Base-by-base conservation (phyloP, 2,113 vertebrate species). In the Colistium nudipinnis region DNA sequence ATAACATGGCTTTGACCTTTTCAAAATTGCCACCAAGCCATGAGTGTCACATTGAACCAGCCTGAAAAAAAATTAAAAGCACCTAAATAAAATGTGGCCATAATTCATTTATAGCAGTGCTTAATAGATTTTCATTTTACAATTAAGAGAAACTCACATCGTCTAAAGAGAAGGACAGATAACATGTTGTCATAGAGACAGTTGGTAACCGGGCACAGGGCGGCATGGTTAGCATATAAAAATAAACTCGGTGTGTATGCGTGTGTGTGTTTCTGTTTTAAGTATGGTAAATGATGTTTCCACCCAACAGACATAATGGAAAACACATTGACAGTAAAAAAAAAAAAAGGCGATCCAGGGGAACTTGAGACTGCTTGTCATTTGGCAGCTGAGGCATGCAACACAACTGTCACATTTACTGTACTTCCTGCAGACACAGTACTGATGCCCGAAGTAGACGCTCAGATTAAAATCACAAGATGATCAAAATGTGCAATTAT, bases 231-330 rank as follows among this genome's bases (percentile, higher is more conserved):
- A 35, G 30, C 16, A 60, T 48, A 36, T 44, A 35, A 6, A 60
- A 61, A 38, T 31, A 25, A 24, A 12, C 19, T 64, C 27, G 28
- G 33, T 31, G 39, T 22, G 41, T 39, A 41, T 68, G 35, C 27
- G 38, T 28, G 57, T 48, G 54, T 22, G 47, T 7, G 33, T 30
- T 30, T 51, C 44, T 79, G 36, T 59, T n/a, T n/a, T n/a, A n/a
- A n/a, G n/a, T n/a, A n/a, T n/a, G n/a, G n/a, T n/a, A n/a, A n/a
- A n/a, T n/a, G 8, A 13, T 35, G 54, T 44, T 62, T 76, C 66
- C 62, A 55, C 62, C 76, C 62, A 69, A 31, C 71, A 27, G 27
- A 28, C 54, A 28, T 63, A 63, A 79, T 49, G 45, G 20, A 56
- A 66, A 79, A 54, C 62, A 68, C 43, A 64, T 44, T 67, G 47